These are phyloP conservation scores for Clarias batrachus DNA, from an alignment of 2,113 vertebrate species.

Conservation along the genomic window DNA sequence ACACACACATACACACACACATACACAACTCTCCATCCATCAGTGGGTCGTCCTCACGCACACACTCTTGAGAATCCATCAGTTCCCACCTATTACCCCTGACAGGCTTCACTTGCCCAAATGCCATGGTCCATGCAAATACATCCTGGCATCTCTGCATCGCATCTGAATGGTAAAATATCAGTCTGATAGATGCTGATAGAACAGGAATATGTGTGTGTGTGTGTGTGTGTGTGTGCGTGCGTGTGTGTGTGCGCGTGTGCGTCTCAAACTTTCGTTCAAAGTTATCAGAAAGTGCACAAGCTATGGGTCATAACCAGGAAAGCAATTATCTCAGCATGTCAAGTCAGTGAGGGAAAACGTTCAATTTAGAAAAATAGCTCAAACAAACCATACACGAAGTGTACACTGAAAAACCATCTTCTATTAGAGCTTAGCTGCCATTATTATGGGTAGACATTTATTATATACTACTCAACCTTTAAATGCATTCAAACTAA, in stretches of 20 bases:
- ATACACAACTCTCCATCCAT: slow-evolving; percentile 19
- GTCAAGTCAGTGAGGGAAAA: slow-evolving; percentile 34
- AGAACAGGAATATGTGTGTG: slow-evolving; percentile 34
- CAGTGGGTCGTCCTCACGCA: slow-evolving; percentile 41
- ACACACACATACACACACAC: slow-evolving; percentile 49
- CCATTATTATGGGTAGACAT: slow-evolving; percentile 20
- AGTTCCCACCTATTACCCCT: slow-evolving; percentile 76
- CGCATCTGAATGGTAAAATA: slow-evolving; percentile 64
- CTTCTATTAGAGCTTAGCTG: slow-evolving; percentile 32
- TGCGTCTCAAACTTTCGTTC: slow-evolving; percentile 48
- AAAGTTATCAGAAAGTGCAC: slow-evolving; percentile 48
- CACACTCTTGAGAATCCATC: slow-evolving; percentile 66
- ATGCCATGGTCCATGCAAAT: slow-evolving; percentile 75
- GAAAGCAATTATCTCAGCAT: slow-evolving; percentile 44
- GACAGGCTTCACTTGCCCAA: slow-evolving; percentile 74
- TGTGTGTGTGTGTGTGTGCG: slow-evolving; percentile 34
- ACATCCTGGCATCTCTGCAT: slow-evolving; percentile 60
- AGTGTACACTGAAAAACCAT: slow-evolving; percentile 12
- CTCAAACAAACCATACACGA: slow-evolving; percentile 26
- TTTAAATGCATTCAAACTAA: slow-evolving; percentile 16
- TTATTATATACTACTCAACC: slow-evolving; percentile 27
- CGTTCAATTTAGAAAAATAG: slow-evolving; percentile 35
- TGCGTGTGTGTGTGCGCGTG: slow-evolving; percentile 36
- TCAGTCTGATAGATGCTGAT: slow-evolving; percentile 57
- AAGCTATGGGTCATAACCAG: slow-evolving; percentile 27